Conservation (phyloP, 2,797 vertebrate species). For the Myotis myotis region DNA sequence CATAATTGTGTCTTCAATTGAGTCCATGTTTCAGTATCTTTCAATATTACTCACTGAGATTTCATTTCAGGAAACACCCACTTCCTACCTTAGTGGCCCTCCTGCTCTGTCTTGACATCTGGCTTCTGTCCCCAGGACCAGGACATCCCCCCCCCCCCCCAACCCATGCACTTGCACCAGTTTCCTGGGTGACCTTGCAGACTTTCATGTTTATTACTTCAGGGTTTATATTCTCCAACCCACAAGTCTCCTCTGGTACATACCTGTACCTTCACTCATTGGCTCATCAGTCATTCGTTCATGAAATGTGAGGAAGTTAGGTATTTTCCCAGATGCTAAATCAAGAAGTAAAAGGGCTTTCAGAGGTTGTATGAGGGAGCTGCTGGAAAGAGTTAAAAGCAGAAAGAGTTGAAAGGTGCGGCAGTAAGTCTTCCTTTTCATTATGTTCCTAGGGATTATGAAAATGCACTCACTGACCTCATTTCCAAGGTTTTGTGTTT, state of each 20-base stretch:
- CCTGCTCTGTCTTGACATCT: background rate
- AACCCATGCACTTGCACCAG: rapidly evolving
- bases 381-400: background rate
- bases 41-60: background rate
- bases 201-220: background rate
- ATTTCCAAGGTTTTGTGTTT: background rate
- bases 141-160: rapidly evolving
- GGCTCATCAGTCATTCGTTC: background rate
- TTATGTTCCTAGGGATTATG: background rate
- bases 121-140: background rate
- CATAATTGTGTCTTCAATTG: background rate
- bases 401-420: background rate
- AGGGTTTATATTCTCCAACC: background rate
- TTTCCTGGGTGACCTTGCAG: too few relatives aligned
- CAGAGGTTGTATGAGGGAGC: background rate
- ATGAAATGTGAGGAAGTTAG: background rate
- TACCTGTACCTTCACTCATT: background rate
- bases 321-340: background rate
- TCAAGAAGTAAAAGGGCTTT: background rate
- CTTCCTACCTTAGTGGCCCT: background rate
- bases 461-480: background rate
- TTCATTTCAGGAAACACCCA: background rate
- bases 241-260: background rate
- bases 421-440: background rate
- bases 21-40: background rate